These are phyloP conservation scores for Phaedon cochleariae DNA, from an alignment of 2,888 invertebrate genomes.

Conservation along the genomic window DNA sequence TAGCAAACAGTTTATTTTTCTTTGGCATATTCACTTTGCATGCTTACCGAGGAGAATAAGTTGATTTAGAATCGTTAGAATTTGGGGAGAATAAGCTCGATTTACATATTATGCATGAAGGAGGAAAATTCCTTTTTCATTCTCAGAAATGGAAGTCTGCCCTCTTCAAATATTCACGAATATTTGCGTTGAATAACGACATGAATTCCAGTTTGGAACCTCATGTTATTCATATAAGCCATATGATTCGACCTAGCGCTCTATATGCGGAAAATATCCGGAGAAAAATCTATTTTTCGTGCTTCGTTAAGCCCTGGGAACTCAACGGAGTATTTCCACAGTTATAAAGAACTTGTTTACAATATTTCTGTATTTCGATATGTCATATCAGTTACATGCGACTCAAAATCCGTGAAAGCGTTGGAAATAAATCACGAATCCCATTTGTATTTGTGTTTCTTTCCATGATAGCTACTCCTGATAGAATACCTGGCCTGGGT, in stretches of 20 bases:
- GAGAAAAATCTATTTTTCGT: constrained; percentile 19
- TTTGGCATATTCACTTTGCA: too few relatives aligned
- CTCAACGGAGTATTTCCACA: constrained; percentile 10
- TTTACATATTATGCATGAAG: neutral
- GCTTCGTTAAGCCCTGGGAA: constrained; percentile 20
- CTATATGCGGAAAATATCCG: constrained; percentile 22
- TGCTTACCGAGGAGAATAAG: neutral
- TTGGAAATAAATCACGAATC: constrained; percentile 15
- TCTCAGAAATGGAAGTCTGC: neutral
- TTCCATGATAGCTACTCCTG: neutral
- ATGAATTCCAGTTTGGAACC: neutral
- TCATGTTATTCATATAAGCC: constrained; percentile 3
- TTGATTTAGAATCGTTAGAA: neutral
- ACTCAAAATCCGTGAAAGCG: constrained; percentile 6
- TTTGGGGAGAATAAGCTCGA: neutral
- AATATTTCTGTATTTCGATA: constrained; percentile 25
- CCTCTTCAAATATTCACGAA: constrained; percentile 3
- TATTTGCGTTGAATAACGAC: constrained; percentile 2
- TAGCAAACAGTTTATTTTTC: too few relatives aligned
- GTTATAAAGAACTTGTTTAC: constrained; percentile 26
- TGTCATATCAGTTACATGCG: constrained; percentile 20
- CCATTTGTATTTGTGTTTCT: constrained; percentile 3
- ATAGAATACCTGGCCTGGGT: neutral
- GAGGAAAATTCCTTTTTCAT: neutral
- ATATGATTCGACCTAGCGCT: constrained; percentile 1